These are phyloP conservation scores for Melanotaenia boesemani DNA, from an alignment of 2,797 vertebrate genomes.

Conservation along the genomic window DNA sequence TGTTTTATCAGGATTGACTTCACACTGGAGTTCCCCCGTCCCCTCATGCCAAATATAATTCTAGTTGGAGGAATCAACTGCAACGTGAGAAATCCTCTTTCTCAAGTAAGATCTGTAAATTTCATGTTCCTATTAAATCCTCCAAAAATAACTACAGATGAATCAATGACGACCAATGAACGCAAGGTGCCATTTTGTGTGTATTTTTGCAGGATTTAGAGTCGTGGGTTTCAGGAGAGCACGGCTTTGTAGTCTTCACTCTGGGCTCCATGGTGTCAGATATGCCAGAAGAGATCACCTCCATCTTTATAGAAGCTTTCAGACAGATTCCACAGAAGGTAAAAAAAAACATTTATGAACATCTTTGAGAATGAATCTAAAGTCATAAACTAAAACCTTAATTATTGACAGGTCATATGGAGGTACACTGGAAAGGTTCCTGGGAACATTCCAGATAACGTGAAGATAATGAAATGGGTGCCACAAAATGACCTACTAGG, in stretches of 20 bases:
- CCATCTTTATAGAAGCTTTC: constrained; percentile 88
- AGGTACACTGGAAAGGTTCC: constrained; percentile 85
- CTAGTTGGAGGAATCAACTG: constrained; percentile 88
- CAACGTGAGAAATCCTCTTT: constrained; percentile 72
- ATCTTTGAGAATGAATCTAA: not conserved
- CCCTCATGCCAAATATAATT: constrained; percentile 87
- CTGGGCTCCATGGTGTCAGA: constrained; percentile 90
- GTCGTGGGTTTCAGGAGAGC: constrained; percentile 88
- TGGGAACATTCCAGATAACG: constrained; percentile 84
- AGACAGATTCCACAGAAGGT: constrained; percentile 92
- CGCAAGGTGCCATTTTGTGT: not conserved
- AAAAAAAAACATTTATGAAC: constrained; percentile 35
- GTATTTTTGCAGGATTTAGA: constrained; percentile 87
- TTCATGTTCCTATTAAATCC: not conserved
- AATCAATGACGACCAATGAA: no score
- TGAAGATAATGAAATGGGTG: constrained; percentile 92
- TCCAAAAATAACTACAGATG: accelerated
- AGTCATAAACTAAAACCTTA: not conserved
- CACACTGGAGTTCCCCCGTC: constrained; percentile 81
- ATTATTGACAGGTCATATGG: constrained; percentile 88
- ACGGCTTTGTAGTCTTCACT: constrained; percentile 93
- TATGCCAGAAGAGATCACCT: constrained; percentile 85
- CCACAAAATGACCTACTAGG: no score
- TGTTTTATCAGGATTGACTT: constrained; percentile 79
- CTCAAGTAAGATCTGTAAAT: constrained; percentile 72